A percentile compares a stretch with the other conserved stretches of the same genome.
Conservation (phyloP, 2,797 vertebrate genomes). For the Podarcis siculus region DNA sequence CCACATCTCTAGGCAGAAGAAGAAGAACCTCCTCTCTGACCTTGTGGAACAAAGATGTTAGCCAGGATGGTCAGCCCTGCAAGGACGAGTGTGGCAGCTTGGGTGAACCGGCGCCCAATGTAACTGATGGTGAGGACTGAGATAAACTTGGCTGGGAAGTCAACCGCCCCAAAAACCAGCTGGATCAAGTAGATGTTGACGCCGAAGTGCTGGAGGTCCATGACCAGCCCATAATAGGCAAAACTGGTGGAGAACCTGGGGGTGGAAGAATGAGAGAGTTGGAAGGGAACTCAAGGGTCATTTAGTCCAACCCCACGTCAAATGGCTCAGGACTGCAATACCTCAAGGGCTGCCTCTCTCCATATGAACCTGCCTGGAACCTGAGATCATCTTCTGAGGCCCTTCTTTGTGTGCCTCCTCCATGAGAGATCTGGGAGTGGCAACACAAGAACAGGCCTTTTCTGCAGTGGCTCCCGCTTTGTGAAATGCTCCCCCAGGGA, state of each 20-base stretch:
- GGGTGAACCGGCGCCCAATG: slow-evolving; percentile 83
- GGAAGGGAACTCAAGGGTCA: not conserved
- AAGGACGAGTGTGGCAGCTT: slow-evolving; percentile 74
- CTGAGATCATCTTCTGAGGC: too few relatives aligned
- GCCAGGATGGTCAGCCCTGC: slow-evolving; percentile 82
- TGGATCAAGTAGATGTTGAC: slow-evolving; percentile 90
- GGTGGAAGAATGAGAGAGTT: rapidly evolving
- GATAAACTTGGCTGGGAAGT: slow-evolving; percentile 89
- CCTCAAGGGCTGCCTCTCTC: too few relatives aligned
- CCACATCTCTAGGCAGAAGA: not conserved
- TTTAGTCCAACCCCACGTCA: not conserved
- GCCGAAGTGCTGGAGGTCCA: slow-evolving; percentile 92
- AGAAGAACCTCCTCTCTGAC: slow-evolving; percentile 69
- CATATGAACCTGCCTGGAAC: too few relatives aligned
- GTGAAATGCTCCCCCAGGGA: too few relatives aligned
- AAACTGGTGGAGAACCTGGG: slow-evolving; percentile 91
- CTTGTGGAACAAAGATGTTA: slow-evolving; percentile 83
- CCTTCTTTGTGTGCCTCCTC: too few relatives aligned
- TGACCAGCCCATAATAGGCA: slow-evolving; percentile 89
- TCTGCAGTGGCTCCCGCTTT: too few relatives aligned
- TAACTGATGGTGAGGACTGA: slow-evolving; percentile 79
- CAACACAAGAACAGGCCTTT: too few relatives aligned
- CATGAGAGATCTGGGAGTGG: too few relatives aligned
- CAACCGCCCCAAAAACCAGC: slow-evolving; percentile 88
- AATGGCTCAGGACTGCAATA: too few relatives aligned